Evolutionary conservation across 2,113 vertebrate genomes (phyloP), one percentile per base, ranked within the genome.

Genomic region (Crypturellus undulatus): DNA sequence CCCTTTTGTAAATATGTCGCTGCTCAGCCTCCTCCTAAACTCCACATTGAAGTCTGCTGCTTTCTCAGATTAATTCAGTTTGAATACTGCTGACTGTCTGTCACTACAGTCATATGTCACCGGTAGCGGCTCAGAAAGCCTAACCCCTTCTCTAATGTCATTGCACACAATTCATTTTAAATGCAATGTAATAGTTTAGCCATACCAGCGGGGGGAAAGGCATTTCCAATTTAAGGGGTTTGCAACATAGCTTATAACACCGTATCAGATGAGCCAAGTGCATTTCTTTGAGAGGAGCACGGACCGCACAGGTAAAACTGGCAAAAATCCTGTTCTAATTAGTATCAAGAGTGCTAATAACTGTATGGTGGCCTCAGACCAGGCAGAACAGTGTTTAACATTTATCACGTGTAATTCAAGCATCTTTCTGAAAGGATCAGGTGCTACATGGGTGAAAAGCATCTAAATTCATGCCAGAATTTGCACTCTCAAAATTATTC

Each of bases 31-130:
- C 93, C 96, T 92, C 94, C 95, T 97, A 97, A 98, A 96, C 91
- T 89, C 91, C 95, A 96, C 97, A 97, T 97, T 98, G 97, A 98
- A 98, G 97, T 97, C 95, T 94, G 88, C 96, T 97, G 93, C 97
- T 96, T 97, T 98, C 97, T 97, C 97, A 97, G 97, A 96, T 98
- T 98, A 97, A 98, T 98, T 98, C 97, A 97, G 97, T 97, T 97
- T 97, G 97, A 98, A 97, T 98, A 97, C 93, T 42, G 73, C 97
- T 97, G 97, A 96, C 95, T 98, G 97, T 54, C 97, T 98, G 97
- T 98, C 97, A 97, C 95, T 84, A 88, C 88, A 97, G 97, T 97
- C 97, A 95, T 96, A 96, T 97, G 97, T 98, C 97, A 97, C 89
- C 72, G 79, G 96, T 95, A 96, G 97, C 96, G 97, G 95, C 96